A percentile compares a stretch with the other conserved stretches of the same genome.
phyloP scores from a whole-genome alignment of 2,888 invertebrate genomes.

The Pseudococcus longispinus region DNA sequence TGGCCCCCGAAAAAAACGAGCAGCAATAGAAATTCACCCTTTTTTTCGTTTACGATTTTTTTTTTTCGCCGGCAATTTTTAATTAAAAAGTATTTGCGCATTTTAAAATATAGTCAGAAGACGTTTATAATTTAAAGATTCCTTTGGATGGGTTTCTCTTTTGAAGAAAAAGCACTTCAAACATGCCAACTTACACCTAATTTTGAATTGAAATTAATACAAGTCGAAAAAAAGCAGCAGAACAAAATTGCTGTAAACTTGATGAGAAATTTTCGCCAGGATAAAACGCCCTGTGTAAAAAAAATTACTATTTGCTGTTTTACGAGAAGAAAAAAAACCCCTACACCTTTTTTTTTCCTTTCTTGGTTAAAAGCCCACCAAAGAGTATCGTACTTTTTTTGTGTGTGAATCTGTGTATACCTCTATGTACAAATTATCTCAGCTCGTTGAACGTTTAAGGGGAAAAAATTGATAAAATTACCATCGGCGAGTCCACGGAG shows the following conservation, averaged over 20 bases:
- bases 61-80: neutral
- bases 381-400: neutral
- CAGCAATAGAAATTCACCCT: neutral
- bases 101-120: neutral
- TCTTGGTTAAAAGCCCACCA: neutral
- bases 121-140: neutral
- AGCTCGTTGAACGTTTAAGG: slow-evolving; percentile 4
- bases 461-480: slow-evolving; percentile 38
- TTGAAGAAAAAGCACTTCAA: neutral
- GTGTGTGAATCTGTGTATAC: neutral
- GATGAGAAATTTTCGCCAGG: too few species aligned
- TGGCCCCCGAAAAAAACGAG: neutral
- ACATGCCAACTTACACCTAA: neutral
- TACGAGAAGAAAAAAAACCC: too few species aligned
- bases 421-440: neutral
- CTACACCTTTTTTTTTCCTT: neutral
- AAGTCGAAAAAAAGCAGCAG: neutral
- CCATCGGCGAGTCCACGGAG: neutral
- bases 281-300: too few species aligned
- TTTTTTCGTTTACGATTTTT: neutral
- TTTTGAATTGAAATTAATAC: neutral
- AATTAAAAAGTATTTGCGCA: neutral
- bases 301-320: too few species aligned
- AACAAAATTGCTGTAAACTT: too few species aligned
- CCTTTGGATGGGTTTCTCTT: neutral